Percentiles rank a stretch among this genome's conserved stretches.
phyloP scores from a whole-genome alignment of 1,140 invertebrate species.

The Eriosoma lanigerum region DNA sequence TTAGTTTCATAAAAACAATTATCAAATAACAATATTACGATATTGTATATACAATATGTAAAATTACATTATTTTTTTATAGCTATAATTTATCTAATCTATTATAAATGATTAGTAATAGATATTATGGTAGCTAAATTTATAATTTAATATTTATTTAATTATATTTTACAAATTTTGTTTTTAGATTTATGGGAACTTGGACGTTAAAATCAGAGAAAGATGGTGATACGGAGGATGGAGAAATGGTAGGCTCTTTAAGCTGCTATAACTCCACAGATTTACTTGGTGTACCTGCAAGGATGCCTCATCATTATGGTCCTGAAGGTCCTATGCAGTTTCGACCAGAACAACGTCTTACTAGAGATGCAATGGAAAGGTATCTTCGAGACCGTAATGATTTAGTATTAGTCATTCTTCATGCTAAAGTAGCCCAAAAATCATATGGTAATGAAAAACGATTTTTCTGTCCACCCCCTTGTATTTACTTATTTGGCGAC shows the following conservation, averaged over 20 bases:
- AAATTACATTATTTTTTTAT: too few species aligned
- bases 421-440: constrained; percentile 99
- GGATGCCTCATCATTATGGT: constrained; percentile 77
- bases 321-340: constrained; percentile 72
- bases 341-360: constrained; percentile 77
- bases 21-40: too few species aligned
- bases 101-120: too few species aligned
- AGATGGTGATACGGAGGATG: constrained; percentile 46
- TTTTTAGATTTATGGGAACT: constrained; percentile 48
- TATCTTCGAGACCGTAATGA: constrained; percentile 92
- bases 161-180: not conserved
- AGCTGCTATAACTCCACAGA: constrained; percentile 42
- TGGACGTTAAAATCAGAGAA: constrained; percentile 50
- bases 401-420: constrained; percentile 95
- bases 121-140: too few species aligned
- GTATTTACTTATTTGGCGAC: constrained; percentile 96
- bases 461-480: constrained; percentile 99
- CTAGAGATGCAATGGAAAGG: constrained; percentile 92
- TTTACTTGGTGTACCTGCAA: constrained; percentile 24
- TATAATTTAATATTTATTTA: not conserved
- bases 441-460: constrained; percentile 99
- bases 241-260: constrained; percentile 37
- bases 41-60: too few species aligned
- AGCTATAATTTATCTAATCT: too few species aligned
- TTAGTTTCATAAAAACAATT: too few species aligned